Percentiles rank a stretch among this genome's conserved stretches.
These are phyloP conservation scores for Cydia strobilella DNA, from an alignment of 1,140 invertebrate species.

Conservation along the genomic window DNA sequence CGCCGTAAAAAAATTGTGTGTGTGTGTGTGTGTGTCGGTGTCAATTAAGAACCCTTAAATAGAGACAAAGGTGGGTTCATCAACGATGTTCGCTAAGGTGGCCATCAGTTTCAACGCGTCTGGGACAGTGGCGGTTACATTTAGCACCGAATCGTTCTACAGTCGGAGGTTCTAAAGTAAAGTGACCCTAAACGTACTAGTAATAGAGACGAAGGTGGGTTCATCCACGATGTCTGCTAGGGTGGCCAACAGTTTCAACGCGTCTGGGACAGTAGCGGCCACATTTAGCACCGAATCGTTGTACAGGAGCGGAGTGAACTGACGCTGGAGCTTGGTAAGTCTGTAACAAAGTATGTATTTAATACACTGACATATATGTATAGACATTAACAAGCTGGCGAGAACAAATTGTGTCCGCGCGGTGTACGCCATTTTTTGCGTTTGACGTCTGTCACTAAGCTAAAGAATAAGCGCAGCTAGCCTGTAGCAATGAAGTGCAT, in stretches of 20 bases:
- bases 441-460: no score
- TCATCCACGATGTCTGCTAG: conserved; percentile 82
- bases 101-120: conserved; percentile 82
- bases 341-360: conserved; percentile 46
- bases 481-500: no score
- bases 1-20: no score
- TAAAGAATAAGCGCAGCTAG: no score
- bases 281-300: conserved; percentile 69
- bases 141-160: conserved; percentile 46
- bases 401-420: no score
- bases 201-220: conserved; percentile 81
- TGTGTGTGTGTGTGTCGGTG: no score
- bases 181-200: conserved; percentile 63
- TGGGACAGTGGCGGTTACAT: conserved; percentile 80
- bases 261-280: conserved; percentile 80
- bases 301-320: conserved; percentile 59
- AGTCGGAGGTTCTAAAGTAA: background rate
- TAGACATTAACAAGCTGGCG: no score
- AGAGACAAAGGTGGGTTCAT: conserved; percentile 81
- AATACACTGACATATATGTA: no score
- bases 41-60: conserved; percentile 47
- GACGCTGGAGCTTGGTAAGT: conserved; percentile 59
- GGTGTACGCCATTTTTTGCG: no score
- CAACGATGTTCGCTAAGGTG: conserved; percentile 81
- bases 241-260: conserved; percentile 81